phyloP scores from a whole-genome alignment of 2,797 vertebrate genomes.

The Cyclura pinguis region DNA sequence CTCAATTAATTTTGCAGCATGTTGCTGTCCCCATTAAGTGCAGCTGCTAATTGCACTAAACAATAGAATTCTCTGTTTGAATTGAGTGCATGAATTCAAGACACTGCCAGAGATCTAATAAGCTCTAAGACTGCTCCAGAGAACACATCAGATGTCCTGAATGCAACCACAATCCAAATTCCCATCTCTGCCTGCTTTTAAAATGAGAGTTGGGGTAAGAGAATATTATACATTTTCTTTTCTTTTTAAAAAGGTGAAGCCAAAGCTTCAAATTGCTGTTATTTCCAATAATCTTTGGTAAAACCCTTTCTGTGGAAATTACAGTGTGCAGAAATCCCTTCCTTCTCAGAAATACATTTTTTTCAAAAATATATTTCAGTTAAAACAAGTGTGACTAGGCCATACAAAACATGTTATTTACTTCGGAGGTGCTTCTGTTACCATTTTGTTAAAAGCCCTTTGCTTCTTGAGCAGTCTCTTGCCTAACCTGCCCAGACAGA shows the following conservation, averaged over 20 bases:
- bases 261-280: constrained; percentile 26
- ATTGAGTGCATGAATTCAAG: constrained; percentile 58
- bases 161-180: constrained; percentile 44
- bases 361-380: constrained; percentile 9
- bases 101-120: constrained; percentile 56
- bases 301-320: not conserved
- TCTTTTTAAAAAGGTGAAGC: not conserved
- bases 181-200: not conserved
- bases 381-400: constrained; percentile 29
- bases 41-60: constrained; percentile 78
- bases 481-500: too few species aligned
- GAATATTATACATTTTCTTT: constrained; percentile 14
- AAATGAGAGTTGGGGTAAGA: not conserved
- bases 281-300: constrained; percentile 31
- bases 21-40: constrained; percentile 70
- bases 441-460: not conserved
- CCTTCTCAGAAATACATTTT: not conserved
- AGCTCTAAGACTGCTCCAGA: constrained; percentile 32
- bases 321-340: not conserved
- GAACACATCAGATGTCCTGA: constrained; percentile 49
- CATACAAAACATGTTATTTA: not conserved
- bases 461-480: too few species aligned
- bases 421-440: not conserved
- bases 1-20: constrained; percentile 81
- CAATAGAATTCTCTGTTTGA: constrained; percentile 65